Percentiles rank a stretch among this genome's conserved stretches.
Evolutionary conservation across 1,140 invertebrate species (phyloP).

Genomic region (Holotrichia oblita): DNA sequence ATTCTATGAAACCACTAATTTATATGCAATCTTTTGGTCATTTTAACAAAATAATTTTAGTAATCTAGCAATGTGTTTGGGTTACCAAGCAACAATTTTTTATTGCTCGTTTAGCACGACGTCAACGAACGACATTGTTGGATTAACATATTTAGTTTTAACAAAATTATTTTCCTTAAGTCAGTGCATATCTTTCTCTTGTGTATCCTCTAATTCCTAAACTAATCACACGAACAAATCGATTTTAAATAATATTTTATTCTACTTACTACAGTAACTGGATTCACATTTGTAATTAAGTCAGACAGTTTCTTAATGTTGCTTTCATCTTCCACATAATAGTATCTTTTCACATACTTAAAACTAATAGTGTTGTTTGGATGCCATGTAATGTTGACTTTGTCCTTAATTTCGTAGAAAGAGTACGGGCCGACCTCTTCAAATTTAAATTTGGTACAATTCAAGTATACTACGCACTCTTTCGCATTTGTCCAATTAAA

Average conservation of each 20-base stretch:
- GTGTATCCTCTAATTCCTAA: no score
- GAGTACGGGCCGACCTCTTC: constrained; percentile 76
- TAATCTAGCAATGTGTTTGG: no score
- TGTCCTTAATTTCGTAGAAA: constrained; percentile 73
- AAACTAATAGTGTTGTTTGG: constrained; percentile 53
- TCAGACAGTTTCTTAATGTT: constrained; percentile 71
- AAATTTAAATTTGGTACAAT: constrained; percentile 64
- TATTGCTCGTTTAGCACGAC: no score
- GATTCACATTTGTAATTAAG: constrained; percentile 81
- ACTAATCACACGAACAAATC: no score
- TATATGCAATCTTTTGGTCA: no score
- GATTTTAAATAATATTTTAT: not conserved
- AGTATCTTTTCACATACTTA: constrained; percentile 25
- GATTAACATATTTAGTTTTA: no score
- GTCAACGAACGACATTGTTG: no score
- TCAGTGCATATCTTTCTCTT: no score
- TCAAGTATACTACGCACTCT: constrained; percentile 60
- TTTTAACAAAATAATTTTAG: no score
- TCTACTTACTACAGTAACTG: constrained; percentile 79
- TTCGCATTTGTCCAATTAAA: constrained; percentile 86
- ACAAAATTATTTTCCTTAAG: no score
- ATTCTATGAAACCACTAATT: no score
- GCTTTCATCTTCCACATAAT: constrained; percentile 55
- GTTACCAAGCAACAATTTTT: no score
- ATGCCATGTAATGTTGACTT: constrained; percentile 76